Evolutionary conservation across 2,888 invertebrate species (phyloP).

Genomic region (Athalia cordata): DNA sequence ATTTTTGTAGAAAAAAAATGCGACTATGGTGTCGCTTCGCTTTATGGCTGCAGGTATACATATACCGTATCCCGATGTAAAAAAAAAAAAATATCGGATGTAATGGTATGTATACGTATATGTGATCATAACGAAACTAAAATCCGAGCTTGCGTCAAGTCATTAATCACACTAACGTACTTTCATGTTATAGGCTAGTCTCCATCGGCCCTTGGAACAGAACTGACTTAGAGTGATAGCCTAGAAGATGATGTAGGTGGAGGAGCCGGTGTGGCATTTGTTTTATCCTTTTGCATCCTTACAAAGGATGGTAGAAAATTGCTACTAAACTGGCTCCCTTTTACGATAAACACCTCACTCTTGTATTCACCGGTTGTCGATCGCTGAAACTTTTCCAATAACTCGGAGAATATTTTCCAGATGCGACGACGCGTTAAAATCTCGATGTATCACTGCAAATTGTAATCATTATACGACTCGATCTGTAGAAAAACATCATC

Average conservation of each 20-base stretch:
- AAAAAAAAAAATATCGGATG: constrained; percentile 34
- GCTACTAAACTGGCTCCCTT: constrained; percentile 7
- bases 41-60: too few species aligned
- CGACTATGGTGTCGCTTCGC: too few species aligned
- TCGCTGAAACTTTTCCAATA: not conserved
- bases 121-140: constrained; percentile 41
- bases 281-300: constrained; percentile 20
- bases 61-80: constrained; percentile 10
- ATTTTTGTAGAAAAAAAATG: too few species aligned
- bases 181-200: constrained; percentile 42
- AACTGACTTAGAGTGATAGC: constrained; percentile 45
- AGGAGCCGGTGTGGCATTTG: constrained; percentile 30
- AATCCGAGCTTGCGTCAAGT: constrained; percentile 42
- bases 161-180: constrained; percentile 39
- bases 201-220: constrained; percentile 16
- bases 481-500: too few species aligned
- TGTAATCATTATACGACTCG: too few species aligned
- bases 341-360: constrained; percentile 13
- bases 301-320: constrained; percentile 16
- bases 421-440: too few species aligned
- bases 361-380: not conserved
- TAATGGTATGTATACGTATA: not conserved
- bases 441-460: too few species aligned
- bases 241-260: constrained; percentile 41
- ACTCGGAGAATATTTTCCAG: not conserved